Conservation (phyloP, 2,797 vertebrate species). For the Cynopterus sphinx region DNA sequence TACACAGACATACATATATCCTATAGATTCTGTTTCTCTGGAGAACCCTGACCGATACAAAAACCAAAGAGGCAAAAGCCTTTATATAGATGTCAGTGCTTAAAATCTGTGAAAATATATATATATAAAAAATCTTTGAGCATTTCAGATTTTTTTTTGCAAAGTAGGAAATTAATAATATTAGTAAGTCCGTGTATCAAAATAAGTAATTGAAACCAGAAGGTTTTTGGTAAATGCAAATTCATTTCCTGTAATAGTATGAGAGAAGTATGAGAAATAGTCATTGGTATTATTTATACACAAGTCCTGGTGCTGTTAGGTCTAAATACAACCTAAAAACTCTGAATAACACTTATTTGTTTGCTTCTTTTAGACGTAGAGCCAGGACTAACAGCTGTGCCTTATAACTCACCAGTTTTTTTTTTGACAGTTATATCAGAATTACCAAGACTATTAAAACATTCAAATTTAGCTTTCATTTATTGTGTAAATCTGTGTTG, state of each 20-base stretch:
- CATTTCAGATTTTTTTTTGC: slow-evolving; percentile 27
- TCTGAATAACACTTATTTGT: neutral
- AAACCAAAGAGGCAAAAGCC: neutral
- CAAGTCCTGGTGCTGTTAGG: neutral
- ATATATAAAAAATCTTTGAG: slow-evolving; percentile 14
- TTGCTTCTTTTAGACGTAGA: neutral
- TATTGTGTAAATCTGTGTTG: neutral
- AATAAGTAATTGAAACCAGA: neutral
- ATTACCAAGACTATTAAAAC: neutral
- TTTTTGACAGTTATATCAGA: slow-evolving; percentile 22
- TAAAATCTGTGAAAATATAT: slow-evolving; percentile 5
- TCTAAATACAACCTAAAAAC: slow-evolving; percentile 50
- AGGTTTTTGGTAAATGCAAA: slow-evolving; percentile 14
- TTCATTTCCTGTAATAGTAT: slow-evolving; percentile 37
- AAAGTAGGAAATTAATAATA: slow-evolving; percentile 29
- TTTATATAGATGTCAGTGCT: neutral
- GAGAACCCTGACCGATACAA: neutral
- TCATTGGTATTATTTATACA: neutral
- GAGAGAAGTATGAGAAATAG: slow-evolving; percentile 39
- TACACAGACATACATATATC: too few species aligned
- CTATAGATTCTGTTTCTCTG: neutral
- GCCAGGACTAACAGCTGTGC: slow-evolving; percentile 26
- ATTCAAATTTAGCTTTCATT: neutral
- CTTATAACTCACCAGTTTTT: neutral
- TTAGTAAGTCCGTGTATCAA: neutral